These are phyloP conservation scores for Halictus rubicundus DNA, from an alignment of 1,140 invertebrate genomes.

Conservation along the genomic window DNA sequence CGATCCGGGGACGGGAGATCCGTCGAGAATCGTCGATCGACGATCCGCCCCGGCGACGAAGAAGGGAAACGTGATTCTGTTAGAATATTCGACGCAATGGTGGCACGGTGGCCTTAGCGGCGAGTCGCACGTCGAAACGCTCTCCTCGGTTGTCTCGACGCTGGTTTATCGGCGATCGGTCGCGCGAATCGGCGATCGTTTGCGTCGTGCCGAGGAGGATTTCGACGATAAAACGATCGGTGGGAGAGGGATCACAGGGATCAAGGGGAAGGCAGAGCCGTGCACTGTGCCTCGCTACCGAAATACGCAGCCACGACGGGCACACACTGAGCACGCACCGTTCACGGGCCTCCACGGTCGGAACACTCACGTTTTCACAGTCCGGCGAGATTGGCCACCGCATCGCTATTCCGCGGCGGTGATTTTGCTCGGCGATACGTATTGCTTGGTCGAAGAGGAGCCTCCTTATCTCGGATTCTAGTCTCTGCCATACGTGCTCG, in stretches of 20 bases:
- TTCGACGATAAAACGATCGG: constrained; percentile 1
- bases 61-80: constrained; percentile 31
- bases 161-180: constrained; percentile 9
- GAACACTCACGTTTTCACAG: constrained; percentile 68
- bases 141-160: background rate
- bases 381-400: constrained; percentile 50
- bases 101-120: constrained; percentile 29
- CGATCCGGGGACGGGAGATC: background rate
- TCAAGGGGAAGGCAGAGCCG: constrained; percentile 23
- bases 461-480: constrained; percentile 69
- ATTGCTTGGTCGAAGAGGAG: constrained; percentile 48
- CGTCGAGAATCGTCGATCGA: background rate
- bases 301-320: constrained; percentile 59
- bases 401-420: constrained; percentile 60
- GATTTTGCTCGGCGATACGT: constrained; percentile 38
- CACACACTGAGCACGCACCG: constrained; percentile 34
- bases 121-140: constrained; percentile 22
- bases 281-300: constrained; percentile 58
- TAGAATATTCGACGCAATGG: constrained; percentile 52
- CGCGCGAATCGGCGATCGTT: constrained; percentile 24
- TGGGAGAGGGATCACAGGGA: constrained; percentile 15
- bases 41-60: too few relatives aligned
- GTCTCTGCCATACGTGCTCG: constrained; percentile 74
- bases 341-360: background rate
- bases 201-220: constrained; percentile 46